These are phyloP conservation scores for Danionella cerebrum DNA, from an alignment of 2,113 vertebrate genomes.

Conservation along the genomic window DNA sequence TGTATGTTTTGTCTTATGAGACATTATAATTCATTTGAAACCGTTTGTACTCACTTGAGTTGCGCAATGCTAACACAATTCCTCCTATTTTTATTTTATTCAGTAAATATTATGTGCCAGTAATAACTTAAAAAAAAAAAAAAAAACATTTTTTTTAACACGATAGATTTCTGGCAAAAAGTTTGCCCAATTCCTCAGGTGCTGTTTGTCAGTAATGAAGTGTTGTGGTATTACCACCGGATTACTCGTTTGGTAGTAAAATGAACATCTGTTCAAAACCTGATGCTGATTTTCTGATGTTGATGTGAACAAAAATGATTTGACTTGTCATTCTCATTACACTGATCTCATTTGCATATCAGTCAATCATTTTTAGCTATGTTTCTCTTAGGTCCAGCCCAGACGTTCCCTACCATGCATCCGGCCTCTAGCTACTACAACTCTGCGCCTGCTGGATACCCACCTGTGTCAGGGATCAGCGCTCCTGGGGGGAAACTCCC, in stretches of 20 bases:
- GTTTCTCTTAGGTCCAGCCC: conserved; percentile 70
- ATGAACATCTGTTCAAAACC: neutral
- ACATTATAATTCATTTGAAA: too few relatives aligned
- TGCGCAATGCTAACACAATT: too few relatives aligned
- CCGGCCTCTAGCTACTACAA: conserved; percentile 64
- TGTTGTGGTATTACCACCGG: neutral
- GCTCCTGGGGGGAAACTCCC: conserved; percentile 71
- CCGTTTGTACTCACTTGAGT: too few relatives aligned
- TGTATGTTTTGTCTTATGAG: too few relatives aligned
- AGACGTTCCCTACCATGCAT: conserved; percentile 62
- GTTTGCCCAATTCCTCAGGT: too few relatives aligned
- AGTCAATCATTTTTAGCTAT: neutral
- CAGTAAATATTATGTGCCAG: too few relatives aligned
- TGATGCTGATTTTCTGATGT: neutral
- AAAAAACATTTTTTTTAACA: too few relatives aligned
- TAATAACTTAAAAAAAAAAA: too few relatives aligned
- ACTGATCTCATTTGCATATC: neutral
- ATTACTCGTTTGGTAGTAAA: neutral
- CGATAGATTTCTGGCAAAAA: too few relatives aligned
- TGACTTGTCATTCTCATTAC: neutral
- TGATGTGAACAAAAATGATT: neutral
- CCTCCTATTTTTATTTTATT: too few relatives aligned
- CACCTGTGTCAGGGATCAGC: conserved; percentile 61
- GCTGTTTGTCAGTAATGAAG: neutral
- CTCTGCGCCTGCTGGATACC: conserved; percentile 63